phyloP scores from a whole-genome alignment of 2,113 vertebrate genomes.

The Oncorhynchus nerka region DNA sequence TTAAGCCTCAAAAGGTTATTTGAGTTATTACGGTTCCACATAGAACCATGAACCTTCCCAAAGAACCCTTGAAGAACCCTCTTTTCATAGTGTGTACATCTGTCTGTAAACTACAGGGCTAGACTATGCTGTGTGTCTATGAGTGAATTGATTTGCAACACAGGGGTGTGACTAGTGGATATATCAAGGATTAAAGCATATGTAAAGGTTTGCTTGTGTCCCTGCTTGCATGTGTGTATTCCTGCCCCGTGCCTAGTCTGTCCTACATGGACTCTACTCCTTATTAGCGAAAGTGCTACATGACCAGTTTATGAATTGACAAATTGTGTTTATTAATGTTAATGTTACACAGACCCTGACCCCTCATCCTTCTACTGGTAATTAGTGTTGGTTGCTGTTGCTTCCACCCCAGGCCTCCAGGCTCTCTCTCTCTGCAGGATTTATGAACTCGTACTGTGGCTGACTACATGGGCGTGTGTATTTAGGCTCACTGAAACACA shows the following conservation, averaged over 20 bases:
- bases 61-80: too few species aligned
- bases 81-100: too few species aligned
- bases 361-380: conserved; percentile 68
- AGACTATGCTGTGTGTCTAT: too few species aligned
- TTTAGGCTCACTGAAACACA: too few species aligned
- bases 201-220: background rate
- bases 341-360: conserved; percentile 71
- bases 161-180: too few species aligned
- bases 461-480: too few species aligned
- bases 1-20: too few species aligned
- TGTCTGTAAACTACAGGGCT: too few species aligned
- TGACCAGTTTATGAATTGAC: conserved; percentile 62
- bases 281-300: conserved; percentile 44
- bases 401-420: conserved; percentile 16
- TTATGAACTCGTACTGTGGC: background rate
- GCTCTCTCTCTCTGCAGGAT: background rate
- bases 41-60: too few species aligned
- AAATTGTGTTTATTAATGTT: conserved; percentile 73
- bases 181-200: too few species aligned
- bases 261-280: conserved; percentile 33
- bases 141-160: too few species aligned
- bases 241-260: conserved; percentile 22
- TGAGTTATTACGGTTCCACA: too few species aligned
- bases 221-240: conserved; percentile 8
- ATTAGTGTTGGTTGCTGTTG: conserved; percentile 69